Conservation (phyloP, 1,140 invertebrate genomes). For the Myzus persicae region DNA sequence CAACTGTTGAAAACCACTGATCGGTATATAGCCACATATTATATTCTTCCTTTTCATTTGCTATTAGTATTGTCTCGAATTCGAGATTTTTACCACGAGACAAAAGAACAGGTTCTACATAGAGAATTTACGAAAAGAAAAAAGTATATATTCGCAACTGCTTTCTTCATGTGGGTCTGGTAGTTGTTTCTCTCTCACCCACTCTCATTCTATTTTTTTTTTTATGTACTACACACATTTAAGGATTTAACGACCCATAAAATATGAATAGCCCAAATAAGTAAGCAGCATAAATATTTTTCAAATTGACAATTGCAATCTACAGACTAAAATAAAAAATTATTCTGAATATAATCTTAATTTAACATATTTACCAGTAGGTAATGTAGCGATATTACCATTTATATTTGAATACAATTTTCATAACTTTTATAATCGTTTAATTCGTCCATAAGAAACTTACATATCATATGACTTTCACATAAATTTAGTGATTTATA, state of each 20-base stretch:
- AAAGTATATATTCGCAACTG: slow-evolving; percentile 51
- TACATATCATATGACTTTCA: neutral
- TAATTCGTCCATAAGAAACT: neutral
- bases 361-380: neutral
- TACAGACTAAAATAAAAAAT: neutral
- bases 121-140: slow-evolving; percentile 48
- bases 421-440: neutral
- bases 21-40: slow-evolving; percentile 32
- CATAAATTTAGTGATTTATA: neutral
- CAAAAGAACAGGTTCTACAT: slow-evolving; percentile 55
- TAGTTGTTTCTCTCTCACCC: slow-evolving; percentile 14
- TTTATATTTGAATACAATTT: neutral
- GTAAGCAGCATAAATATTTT: slow-evolving; percentile 7
- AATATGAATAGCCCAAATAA: slow-evolving; percentile 49
- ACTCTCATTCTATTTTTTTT: slow-evolving; percentile 16
- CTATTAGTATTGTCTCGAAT: slow-evolving; percentile 52
- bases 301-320: neutral
- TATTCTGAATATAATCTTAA: neutral
- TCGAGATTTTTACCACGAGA: slow-evolving; percentile 53
- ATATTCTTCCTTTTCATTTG: slow-evolving; percentile 49
- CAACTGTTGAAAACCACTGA: slow-evolving; percentile 56
- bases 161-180: slow-evolving; percentile 43
- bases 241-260: slow-evolving; percentile 41
- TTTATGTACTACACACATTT: slow-evolving; percentile 1
- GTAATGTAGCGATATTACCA: neutral